phyloP scores from a whole-genome alignment of 1,140 invertebrate species.

The Reticulitermes speratus region DNA sequence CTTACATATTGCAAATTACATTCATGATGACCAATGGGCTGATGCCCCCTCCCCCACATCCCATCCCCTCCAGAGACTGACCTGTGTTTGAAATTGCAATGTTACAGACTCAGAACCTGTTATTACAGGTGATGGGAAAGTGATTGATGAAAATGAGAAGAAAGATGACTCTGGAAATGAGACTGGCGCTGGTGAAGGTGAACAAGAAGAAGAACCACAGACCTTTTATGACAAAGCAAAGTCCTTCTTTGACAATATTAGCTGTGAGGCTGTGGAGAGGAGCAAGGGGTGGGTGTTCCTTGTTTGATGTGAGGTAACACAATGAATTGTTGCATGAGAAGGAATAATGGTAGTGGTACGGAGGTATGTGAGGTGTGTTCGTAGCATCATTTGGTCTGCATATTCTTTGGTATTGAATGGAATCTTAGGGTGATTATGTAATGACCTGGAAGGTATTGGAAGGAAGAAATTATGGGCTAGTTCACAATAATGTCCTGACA shows the following conservation, averaged over 20 bases:
- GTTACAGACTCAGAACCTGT: conserved; percentile 23
- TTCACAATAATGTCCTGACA: no score
- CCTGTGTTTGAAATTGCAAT: conserved; percentile 20
- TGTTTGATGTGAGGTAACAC: not conserved
- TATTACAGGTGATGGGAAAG: conserved; percentile 41
- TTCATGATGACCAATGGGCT: no score
- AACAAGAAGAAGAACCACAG: conserved; percentile 66
- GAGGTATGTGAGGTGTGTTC: no score
- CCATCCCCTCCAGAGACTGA: not conserved
- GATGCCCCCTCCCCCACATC: no score
- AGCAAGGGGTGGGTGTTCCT: conserved; percentile 66
- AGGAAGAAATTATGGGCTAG: no score
- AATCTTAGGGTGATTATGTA: no score
- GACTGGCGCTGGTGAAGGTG: conserved; percentile 74
- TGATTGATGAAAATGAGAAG: conserved; percentile 64
- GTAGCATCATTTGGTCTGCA: no score
- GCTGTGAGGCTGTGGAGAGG: conserved; percentile 95
- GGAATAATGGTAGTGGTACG: no score
- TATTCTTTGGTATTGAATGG: no score
- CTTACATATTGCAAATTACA: no score
- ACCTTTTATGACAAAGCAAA: conserved; percentile 91
- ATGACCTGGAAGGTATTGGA: no score
- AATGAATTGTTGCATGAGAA: no score
- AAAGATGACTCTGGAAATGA: conserved; percentile 84
- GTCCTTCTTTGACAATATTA: conserved; percentile 99